Base-by-base conservation (phyloP, 2,888 invertebrate genomes). In the Theodoxus fluviatilis region DNA sequence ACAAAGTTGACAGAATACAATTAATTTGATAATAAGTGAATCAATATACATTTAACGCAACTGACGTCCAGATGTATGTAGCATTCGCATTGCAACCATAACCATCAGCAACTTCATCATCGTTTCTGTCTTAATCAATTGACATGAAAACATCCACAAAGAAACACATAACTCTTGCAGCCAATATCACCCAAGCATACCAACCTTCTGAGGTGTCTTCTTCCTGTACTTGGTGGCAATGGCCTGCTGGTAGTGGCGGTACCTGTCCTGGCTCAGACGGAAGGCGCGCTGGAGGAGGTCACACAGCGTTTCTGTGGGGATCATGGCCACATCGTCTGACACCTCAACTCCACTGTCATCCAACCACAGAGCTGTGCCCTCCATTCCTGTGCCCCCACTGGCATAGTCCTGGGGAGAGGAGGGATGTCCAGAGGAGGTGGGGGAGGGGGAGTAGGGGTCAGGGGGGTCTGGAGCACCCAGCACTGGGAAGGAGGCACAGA, bases 401-500 rank as follows among this genome's bases (percentile, higher is more conserved):
- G n/a, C n/a, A n/a, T n/a, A n/a, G n/a, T n/a, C n/a, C n/a, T n/a
- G n/a, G n/a, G 43, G 43, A 43, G n/a, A n/a, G n/a, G n/a, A n/a
- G n/a, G n/a, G n/a, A n/a, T n/a, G n/a, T 67, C 31, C 57, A 15
- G 18, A 28, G 37, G 59, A 9, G 38, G 63, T 37, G 3, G 81
- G 78, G 9, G 80, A 76, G 6, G 82, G 80, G 6, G 80, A 74
- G 37, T 72, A 68, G 1, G 78, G 75, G 31, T 80, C 76, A 1
- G 84, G 84, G 6, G 82, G 84, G 35, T 80, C 79, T 31, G 84
- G 84, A 3, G 81, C 83, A 15, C 82, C 81, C 35, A 84, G 73
- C 0, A 81, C 81, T 18, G 84, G 83, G 63, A 79, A 82, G 4
- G 81, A 78, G 4, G 83, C 82, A 77, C 82, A 82, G 63, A 81